Evolutionary conservation across 2,888 invertebrate species (phyloP), one percentile per base, ranked within the genome.

Genomic region (Lamproptera curius): DNA sequence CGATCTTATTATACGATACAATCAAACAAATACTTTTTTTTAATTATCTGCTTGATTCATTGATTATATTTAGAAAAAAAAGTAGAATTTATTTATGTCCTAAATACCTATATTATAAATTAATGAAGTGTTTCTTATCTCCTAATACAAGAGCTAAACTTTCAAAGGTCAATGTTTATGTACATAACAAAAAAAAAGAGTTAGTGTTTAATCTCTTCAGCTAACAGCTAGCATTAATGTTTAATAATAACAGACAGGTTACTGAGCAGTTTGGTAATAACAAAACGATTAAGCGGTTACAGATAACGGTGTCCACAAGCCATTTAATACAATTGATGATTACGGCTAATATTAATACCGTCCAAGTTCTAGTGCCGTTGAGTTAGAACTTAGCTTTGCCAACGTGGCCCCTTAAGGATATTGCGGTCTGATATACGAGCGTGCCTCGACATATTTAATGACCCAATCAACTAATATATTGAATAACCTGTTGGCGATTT

Each of bases 391-490:
- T 43, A 37, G 17, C 33, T 43, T 48, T 39, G 48, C n/a, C 40
- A 11, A 40, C 37, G 11, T 17, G 16, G 23, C 42, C 33, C 23
- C 34, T 42, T 33, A 46, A 14, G 42, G 38, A 34, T 48, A 48
- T 39, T 33, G 43, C 17, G 13, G 14, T 16, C 16, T 43, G 26
- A 39, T 48, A 39, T 39, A 48, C n/a, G 38, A 47, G 38, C 37
- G 11, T 33, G 35, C 14, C 11, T 15, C 16, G 43, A 43, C 39
- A 42, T 43, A 42, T 23, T 48, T 43, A 48, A 48, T 39, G 48
- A 43, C 48, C 48, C 48, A 39, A 48, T 48, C 48, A 42, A 43
- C 38, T 35, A 23, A 34, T 45, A 16, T 28, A 43, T 42, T 26
- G 35, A 26, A 42, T 26, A 48, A 39, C 38, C 26, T 38, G 26